These are phyloP conservation scores for Julus scandinavius DNA, from an alignment of 2,888 invertebrate genomes.

Conservation along the genomic window DNA sequence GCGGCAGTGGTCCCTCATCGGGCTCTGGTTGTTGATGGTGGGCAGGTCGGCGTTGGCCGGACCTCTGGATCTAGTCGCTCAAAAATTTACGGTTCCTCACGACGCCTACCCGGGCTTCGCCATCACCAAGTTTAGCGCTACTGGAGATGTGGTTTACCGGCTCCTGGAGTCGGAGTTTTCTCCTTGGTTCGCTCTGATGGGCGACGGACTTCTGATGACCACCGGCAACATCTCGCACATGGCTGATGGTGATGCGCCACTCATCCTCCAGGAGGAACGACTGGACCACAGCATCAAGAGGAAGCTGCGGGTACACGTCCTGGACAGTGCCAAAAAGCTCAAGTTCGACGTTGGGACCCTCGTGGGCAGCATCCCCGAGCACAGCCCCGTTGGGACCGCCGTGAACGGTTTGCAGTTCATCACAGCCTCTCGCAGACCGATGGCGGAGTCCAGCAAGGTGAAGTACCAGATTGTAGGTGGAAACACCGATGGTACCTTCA, in stretches of 20 bases:
- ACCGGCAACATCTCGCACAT: slow-evolving; percentile 85
- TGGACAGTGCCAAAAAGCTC: slow-evolving; percentile 84
- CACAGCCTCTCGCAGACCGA: slow-evolving; percentile 69
- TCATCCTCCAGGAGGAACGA: slow-evolving; percentile 83
- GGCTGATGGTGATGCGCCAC: slow-evolving; percentile 81
- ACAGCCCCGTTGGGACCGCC: slow-evolving; percentile 77
- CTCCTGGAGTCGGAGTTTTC: slow-evolving; percentile 55
- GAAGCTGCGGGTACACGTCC: slow-evolving; percentile 82
- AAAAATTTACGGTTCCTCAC: slow-evolving; percentile 77
- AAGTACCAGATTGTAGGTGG: slow-evolving; percentile 84
- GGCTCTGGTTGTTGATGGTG: not conserved
- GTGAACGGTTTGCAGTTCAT: slow-evolving; percentile 79
- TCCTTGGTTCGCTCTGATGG: slow-evolving; percentile 79
- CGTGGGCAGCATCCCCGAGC: slow-evolving; percentile 77
- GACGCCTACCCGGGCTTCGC: slow-evolving; percentile 91
- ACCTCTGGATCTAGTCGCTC: slow-evolving; percentile 45
- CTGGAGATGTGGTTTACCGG: slow-evolving; percentile 51
- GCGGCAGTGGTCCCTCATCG: not conserved
- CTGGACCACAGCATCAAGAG: slow-evolving; percentile 72
- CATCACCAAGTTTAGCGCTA: slow-evolving; percentile 78
- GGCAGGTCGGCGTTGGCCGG: slow-evolving; percentile 33
- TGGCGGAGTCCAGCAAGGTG: slow-evolving; percentile 68
- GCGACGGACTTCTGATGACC: slow-evolving; percentile 90
- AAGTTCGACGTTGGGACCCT: slow-evolving; percentile 76
- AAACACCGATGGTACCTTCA: slow-evolving; percentile 79